Percentiles rank a stretch among this genome's conserved stretches.
These are phyloP conservation scores for Stylophora pistillata DNA, from an alignment of 64 coral and sea anemone species.

Conservation along the genomic window DNA sequence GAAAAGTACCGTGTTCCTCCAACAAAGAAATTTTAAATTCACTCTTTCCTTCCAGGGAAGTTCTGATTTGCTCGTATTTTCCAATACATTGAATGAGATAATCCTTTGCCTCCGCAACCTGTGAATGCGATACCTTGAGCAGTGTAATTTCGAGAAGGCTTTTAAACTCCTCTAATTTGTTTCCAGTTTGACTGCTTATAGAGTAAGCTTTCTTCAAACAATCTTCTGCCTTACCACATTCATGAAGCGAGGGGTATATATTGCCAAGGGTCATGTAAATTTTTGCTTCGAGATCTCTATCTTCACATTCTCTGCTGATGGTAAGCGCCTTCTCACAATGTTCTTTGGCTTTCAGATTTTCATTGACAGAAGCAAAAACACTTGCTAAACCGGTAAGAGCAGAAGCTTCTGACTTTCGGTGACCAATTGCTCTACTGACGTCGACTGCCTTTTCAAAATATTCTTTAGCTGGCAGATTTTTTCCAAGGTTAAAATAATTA, in stretches of 20 bases:
- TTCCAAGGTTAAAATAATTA: background rate
- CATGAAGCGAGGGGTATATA: too few species aligned
- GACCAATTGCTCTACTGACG: background rate
- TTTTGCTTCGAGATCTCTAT: too few species aligned
- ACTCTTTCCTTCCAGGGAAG: background rate
- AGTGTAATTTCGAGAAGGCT: background rate
- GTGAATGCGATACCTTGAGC: background rate
- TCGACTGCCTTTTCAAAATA: background rate
- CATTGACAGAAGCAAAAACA: background rate
- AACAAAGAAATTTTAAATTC: background rate
- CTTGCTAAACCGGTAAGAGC: background rate
- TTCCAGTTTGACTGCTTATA: too few species aligned
- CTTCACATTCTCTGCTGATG: background rate
- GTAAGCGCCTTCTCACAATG: background rate
- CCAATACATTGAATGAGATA: background rate
- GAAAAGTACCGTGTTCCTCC: background rate
- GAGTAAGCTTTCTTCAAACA: too few species aligned
- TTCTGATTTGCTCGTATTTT: background rate
- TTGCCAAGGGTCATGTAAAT: too few species aligned
- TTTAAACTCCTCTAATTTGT: background rate
- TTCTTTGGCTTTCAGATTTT: background rate
- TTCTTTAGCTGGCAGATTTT: background rate
- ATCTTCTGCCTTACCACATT: too few species aligned
- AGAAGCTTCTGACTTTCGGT: background rate
- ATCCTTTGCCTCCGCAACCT: background rate